phyloP scores from a whole-genome alignment of 2,113 vertebrate genomes.

The cattle (Bos taurus) region ARS-UCD2.0 NC_037330.1:64902001-64902500 shows the following conservation, averaged over 20 bases:
- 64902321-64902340: background rate
- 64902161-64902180: background rate
- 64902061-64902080: background rate
- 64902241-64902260: background rate
- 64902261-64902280: background rate
- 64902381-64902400: background rate
- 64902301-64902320: background rate
- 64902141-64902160: background rate
- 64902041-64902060: background rate
- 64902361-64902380: background rate
- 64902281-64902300: background rate
- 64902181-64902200: background rate
- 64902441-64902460: background rate
- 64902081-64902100: background rate
- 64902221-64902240: background rate
- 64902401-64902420: background rate
- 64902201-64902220: rapidly evolving
- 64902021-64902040: background rate
- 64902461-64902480: background rate
- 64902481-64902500: background rate
- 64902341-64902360: background rate
- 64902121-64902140: background rate
- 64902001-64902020: background rate
- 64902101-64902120: background rate
- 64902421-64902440: background rate